A percentile compares a stretch with the other conserved stretches of the same genome.
Evolutionary conservation across 2,797 vertebrate species (phyloP).

Genomic region (Merluccius polli): DNA sequence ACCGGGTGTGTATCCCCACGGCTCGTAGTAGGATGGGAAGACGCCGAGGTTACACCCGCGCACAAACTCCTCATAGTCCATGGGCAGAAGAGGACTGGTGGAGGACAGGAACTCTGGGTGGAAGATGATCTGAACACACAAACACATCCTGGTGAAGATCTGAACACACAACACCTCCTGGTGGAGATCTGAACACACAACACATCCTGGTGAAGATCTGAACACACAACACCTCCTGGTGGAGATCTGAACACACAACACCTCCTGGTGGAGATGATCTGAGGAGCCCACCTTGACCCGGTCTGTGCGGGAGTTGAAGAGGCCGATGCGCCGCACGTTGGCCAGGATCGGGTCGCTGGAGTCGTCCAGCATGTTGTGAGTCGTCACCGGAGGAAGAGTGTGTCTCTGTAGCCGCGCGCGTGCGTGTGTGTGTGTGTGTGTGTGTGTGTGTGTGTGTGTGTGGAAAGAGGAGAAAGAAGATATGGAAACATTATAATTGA

Average conservation of each 20-base stretch:
- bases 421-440: background rate
- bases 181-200: too few species aligned
- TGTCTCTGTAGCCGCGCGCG: conserved; percentile 73
- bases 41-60: conserved; percentile 96
- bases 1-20: conserved; percentile 99
- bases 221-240: background rate
- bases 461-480: background rate
- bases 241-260: too few species aligned
- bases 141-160: background rate
- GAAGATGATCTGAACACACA: conserved; percentile 79
- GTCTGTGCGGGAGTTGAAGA: conserved; percentile 89
- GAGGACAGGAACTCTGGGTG: conserved; percentile 97
- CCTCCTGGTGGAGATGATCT: background rate
- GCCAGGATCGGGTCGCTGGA: conserved; percentile 85
- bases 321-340: conserved; percentile 85
- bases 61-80: conserved; percentile 98
- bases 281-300: conserved; percentile 82
- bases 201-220: background rate
- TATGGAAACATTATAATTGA: background rate
- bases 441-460: background rate
- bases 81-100: conserved; percentile 89
- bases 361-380: conserved; percentile 96
- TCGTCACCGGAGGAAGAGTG: conserved; percentile 91
- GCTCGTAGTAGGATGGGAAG: conserved; percentile 97
- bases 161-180: background rate